A percentile compares a stretch with the other conserved stretches of the same genome.
These are phyloP conservation scores for Trichechus manatus DNA, from an alignment of 2,113 vertebrate genomes.

Conservation along the genomic window DNA sequence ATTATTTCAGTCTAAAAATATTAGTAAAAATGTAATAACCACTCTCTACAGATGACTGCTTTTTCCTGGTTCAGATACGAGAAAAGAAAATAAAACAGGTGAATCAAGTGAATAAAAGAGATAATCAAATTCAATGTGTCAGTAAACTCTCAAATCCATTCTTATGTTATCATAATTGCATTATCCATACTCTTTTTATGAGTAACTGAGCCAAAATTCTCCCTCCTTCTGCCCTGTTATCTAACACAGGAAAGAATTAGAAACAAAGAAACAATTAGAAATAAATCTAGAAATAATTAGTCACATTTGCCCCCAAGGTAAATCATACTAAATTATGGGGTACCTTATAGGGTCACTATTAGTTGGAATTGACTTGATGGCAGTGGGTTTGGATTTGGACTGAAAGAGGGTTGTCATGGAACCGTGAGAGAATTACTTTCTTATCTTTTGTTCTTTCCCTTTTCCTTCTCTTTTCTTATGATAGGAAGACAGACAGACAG, in stretches of 20 bases:
- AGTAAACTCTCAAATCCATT: slow-evolving; percentile 76
- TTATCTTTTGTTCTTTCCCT: not conserved
- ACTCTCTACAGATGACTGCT: slow-evolving; percentile 72
- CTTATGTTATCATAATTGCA: slow-evolving; percentile 79
- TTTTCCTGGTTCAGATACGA: slow-evolving; percentile 75
- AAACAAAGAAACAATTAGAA: slow-evolving; percentile 5
- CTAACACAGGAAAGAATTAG: slow-evolving; percentile 47
- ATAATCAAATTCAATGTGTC: slow-evolving; percentile 81
- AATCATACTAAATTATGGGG: not conserved
- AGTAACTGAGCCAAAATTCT: slow-evolving; percentile 74
- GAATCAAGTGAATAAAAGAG: slow-evolving; percentile 74
- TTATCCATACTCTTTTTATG: slow-evolving; percentile 63
- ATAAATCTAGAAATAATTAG: slow-evolving; percentile 37
- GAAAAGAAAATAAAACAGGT: slow-evolving; percentile 79
- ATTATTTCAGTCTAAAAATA: slow-evolving; percentile 79
- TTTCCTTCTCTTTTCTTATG: not conserved
- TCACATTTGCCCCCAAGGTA: not conserved
- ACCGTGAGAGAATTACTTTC: not conserved
- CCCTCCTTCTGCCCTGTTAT: slow-evolving; percentile 48
- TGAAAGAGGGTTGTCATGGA: not conserved
- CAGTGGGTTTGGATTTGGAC: not conserved
- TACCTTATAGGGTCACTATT: not conserved
- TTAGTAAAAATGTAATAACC: slow-evolving; percentile 79
- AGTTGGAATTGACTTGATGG: not conserved
- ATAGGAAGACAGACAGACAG: not conserved